phyloP scores from a whole-genome alignment of 2,797 vertebrate genomes.

The Otolemur crassicaudatus region DNA sequence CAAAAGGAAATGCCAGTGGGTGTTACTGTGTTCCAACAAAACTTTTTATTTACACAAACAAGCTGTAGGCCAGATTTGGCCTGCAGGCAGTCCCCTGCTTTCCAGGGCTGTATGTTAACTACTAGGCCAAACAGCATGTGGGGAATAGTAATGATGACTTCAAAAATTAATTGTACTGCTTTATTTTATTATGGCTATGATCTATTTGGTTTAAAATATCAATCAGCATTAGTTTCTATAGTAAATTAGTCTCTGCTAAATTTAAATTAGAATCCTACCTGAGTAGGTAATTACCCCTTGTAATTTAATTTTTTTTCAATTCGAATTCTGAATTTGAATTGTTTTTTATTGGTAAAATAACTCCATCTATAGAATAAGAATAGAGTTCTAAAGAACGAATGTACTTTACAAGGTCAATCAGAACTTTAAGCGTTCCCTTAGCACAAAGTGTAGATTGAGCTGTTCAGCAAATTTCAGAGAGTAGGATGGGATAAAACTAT shows the following conservation, averaged over 20 bases:
- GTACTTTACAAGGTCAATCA: constrained; percentile 34
- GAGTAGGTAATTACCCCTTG: not conserved
- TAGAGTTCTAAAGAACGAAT: not conserved
- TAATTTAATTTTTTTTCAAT: constrained; percentile 40
- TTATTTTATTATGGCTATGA: constrained; percentile 30
- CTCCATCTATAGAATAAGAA: constrained; percentile 23
- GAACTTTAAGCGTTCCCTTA: constrained; percentile 28
- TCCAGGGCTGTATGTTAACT: not conserved
- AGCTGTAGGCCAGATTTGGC: not conserved
- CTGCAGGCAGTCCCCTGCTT: not conserved
- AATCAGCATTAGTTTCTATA: not conserved
- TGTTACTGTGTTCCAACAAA: not conserved
- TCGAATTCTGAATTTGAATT: constrained; percentile 1
- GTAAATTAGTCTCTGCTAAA: not conserved
- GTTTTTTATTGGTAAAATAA: not conserved
- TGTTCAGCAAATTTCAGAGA: constrained; percentile 45
- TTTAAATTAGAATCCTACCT: constrained; percentile 33
- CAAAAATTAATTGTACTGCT: not conserved
- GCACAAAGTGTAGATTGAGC: constrained; percentile 37
- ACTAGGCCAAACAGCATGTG: not conserved
- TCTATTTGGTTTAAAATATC: not conserved
- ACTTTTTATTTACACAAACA: not conserved
- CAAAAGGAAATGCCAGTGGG: not conserved
- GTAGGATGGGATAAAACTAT: not conserved
- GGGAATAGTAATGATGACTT: not conserved